These are phyloP conservation scores for Speoplatyrhinus poulsoni DNA, from an alignment of 2,113 vertebrate species.

Conservation along the genomic window DNA sequence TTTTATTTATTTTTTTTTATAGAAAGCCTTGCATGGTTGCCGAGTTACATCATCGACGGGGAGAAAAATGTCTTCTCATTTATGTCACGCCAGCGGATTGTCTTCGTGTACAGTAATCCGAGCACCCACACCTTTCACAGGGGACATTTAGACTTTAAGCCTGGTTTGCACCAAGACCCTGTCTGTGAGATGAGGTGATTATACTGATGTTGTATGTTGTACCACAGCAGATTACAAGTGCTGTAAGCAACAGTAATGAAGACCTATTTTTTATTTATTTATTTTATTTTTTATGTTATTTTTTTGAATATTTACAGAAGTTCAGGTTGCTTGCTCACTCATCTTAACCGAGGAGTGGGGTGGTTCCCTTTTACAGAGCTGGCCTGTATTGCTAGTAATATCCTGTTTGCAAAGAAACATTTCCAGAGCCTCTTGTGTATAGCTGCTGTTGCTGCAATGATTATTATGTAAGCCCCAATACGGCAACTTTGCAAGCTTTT, in stretches of 20 bases:
- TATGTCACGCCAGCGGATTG: not conserved
- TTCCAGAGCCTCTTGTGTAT: slow-evolving; percentile 39
- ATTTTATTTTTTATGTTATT: too few relatives aligned
- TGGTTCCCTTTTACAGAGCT: slow-evolving; percentile 25
- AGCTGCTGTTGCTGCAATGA: slow-evolving; percentile 20
- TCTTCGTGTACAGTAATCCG: not conserved
- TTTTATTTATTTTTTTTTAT: not conserved
- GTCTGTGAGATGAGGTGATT: not conserved
- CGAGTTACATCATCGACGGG: not conserved
- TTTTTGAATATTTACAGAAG: too few relatives aligned
- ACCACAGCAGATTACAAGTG: not conserved
- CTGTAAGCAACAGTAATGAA: not conserved
- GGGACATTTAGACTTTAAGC: too few relatives aligned
- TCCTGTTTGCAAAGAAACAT: slow-evolving; percentile 64
- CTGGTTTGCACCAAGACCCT: not conserved
- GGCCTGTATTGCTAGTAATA: slow-evolving; percentile 51
- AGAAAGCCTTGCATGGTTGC: not conserved
- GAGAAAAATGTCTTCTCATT: not conserved
- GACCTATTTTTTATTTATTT: not conserved
- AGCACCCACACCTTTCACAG: not conserved
- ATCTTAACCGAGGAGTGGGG: not conserved
- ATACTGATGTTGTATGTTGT: not conserved
- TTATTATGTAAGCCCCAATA: slow-evolving; percentile 25
- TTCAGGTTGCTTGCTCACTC: not conserved
- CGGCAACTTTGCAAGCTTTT: not conserved